These are phyloP conservation scores for Mixornis gularis DNA, from an alignment of 2,113 vertebrate genomes.

Conservation along the genomic window DNA sequence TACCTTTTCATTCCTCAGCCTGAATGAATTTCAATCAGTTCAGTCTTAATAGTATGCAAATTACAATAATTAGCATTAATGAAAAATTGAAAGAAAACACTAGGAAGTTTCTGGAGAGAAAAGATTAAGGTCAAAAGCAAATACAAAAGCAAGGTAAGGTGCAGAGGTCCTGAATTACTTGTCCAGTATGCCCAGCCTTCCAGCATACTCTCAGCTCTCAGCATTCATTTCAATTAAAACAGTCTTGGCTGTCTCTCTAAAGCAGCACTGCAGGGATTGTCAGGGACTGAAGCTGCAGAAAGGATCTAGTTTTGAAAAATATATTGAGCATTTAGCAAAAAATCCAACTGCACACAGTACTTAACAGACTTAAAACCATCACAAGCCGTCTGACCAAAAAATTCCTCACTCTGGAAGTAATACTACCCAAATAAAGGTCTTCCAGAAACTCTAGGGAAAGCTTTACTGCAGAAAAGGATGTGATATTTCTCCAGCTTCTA, in stretches of 20 bases:
- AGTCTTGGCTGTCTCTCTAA: not conserved
- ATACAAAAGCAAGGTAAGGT: not conserved
- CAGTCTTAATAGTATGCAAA: conserved; percentile 28
- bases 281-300: not conserved
- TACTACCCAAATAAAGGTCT: not conserved
- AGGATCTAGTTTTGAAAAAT: not conserved
- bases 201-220: not conserved
- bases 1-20: not conserved
- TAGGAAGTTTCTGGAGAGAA: not conserved
- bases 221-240: not conserved
- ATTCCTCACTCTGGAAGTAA: not conserved
- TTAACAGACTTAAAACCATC: not conserved
- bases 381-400: not conserved
- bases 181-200: not conserved
- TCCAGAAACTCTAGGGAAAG: not conserved
- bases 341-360: not conserved
- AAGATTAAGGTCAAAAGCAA: not conserved
- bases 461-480: not conserved
- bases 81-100: conserved; percentile 19
- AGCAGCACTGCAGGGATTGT: not conserved
- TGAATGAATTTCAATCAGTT: conserved; percentile 23
- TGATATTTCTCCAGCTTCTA: not conserved
- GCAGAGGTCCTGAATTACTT: not conserved
- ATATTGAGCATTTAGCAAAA: not conserved
- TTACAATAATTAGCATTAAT: conserved; percentile 30